Conservation (phyloP, 2,797 vertebrate species). For the Mormyrus proboscirostris region DNA sequence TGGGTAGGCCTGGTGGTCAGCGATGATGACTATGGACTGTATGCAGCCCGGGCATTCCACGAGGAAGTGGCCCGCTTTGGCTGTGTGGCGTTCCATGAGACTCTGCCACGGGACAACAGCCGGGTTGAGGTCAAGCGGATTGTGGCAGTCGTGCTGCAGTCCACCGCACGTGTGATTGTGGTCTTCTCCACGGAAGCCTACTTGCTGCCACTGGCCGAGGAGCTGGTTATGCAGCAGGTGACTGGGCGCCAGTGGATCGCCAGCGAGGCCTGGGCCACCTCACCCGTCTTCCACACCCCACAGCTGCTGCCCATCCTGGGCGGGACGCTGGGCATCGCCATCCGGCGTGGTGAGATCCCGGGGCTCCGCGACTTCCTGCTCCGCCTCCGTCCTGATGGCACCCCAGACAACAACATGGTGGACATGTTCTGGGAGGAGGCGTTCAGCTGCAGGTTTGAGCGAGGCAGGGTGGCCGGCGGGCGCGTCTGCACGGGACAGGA, state of each 20-base stretch:
- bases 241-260: slow-evolving; percentile 45
- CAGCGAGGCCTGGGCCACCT: slow-evolving; percentile 43
- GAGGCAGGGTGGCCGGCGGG: neutral
- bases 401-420: slow-evolving; percentile 33
- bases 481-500: slow-evolving; percentile 46
- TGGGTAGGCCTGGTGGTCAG: slow-evolving; percentile 58
- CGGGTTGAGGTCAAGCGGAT: slow-evolving; percentile 27
- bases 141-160: slow-evolving; percentile 24
- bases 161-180: slow-evolving; percentile 39
- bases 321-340: slow-evolving; percentile 51
- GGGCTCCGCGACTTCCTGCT: slow-evolving; percentile 48
- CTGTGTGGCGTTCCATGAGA: slow-evolving; percentile 53
- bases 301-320: slow-evolving; percentile 41
- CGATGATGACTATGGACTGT: slow-evolving; percentile 56
- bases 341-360: slow-evolving; percentile 54
- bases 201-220: slow-evolving; percentile 35
- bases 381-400: slow-evolving; percentile 28
- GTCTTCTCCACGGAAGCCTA: slow-evolving; percentile 26
- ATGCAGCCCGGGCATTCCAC: slow-evolving; percentile 49
- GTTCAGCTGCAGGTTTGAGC: slow-evolving; percentile 47
- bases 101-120: slow-evolving; percentile 45
- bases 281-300: slow-evolving; percentile 34
- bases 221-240: slow-evolving; percentile 47
- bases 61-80: slow-evolving; percentile 35
- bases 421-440: slow-evolving; percentile 50